A percentile compares a stretch with the other conserved stretches of the same genome.
These are phyloP conservation scores for Tachystola acroxantha DNA, from an alignment of 2,888 invertebrate species.

Conservation along the genomic window DNA sequence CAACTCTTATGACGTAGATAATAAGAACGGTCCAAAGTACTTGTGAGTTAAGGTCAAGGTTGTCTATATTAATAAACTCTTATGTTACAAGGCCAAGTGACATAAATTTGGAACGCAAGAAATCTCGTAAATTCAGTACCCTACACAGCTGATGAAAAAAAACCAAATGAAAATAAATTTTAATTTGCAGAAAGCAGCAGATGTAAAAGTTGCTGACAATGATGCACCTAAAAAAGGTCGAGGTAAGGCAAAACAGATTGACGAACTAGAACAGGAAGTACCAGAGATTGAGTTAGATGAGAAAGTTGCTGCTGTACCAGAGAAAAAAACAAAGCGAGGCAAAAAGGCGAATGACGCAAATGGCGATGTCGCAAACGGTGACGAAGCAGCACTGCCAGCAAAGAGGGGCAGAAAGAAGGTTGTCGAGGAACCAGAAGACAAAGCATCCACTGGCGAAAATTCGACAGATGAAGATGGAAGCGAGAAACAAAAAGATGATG, in stretches of 20 bases:
- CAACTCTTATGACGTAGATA: no score
- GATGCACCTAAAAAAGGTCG: slow-evolving; percentile 57
- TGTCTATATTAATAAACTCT: no score
- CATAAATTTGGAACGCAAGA: no score
- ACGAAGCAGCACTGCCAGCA: slow-evolving; percentile 38
- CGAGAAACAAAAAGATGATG: slow-evolving; percentile 26
- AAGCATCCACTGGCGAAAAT: slow-evolving; percentile 38
- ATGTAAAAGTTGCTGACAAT: slow-evolving; percentile 46
- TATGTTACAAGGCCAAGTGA: no score
- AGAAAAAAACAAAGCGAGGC: slow-evolving; percentile 47
- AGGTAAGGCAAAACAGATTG: slow-evolving; percentile 51
- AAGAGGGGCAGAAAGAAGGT: slow-evolving; percentile 60
- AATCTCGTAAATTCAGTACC: no score
- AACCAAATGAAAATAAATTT: no score
- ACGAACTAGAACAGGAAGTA: slow-evolving; percentile 30
- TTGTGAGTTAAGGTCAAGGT: no score
- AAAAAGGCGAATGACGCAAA: slow-evolving; percentile 42
- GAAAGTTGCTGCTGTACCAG: slow-evolving; percentile 22
- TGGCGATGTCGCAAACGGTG: slow-evolving; percentile 30
- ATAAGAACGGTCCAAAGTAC: no score
- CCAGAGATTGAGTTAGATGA: slow-evolving; percentile 28
- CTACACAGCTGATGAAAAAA: no score
- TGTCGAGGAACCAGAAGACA: slow-evolving; percentile 38
- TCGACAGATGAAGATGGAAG: slow-evolving; percentile 41
- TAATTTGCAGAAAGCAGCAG: slow-evolving; percentile 56